Evolutionary conservation across 2,797 vertebrate species (phyloP).

Genomic region (Scolopax bukidnonensis): DNA sequence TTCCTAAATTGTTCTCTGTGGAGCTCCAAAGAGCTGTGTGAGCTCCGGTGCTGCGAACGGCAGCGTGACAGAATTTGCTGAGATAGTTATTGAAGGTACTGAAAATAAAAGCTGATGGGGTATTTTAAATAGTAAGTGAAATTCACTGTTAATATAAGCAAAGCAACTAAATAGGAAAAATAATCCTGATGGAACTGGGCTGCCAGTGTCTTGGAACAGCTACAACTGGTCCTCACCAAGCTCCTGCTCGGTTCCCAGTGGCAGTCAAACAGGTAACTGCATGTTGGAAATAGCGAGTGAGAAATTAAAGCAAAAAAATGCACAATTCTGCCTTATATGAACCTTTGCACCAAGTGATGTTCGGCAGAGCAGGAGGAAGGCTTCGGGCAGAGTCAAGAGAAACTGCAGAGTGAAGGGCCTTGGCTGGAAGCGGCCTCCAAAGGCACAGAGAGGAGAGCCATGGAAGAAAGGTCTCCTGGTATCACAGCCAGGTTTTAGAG

Average conservation of each 20-base stretch:
- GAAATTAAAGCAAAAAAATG: neutral
- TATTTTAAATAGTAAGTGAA: neutral
- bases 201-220: neutral
- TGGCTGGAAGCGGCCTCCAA: fast-evolving
- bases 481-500: neutral
- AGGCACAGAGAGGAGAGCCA: neutral
- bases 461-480: neutral
- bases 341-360: neutral
- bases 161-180: neutral
- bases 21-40: neutral
- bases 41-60: neutral
- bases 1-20: neutral
- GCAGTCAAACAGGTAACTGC: neutral
- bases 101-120: neutral
- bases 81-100: neutral
- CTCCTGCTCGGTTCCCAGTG: fast-evolving
- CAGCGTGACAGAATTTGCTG: neutral
- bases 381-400: neutral
- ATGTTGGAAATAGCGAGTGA: neutral
- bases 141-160: neutral
- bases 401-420: neutral
- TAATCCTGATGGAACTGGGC: neutral
- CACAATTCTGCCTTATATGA: neutral
- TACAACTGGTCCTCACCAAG: neutral
- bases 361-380: neutral